Evolutionary conservation across 2,113 vertebrate genomes (phyloP), one percentile per base, ranked within the genome.

Genomic region (Saguinus imperator): DNA sequence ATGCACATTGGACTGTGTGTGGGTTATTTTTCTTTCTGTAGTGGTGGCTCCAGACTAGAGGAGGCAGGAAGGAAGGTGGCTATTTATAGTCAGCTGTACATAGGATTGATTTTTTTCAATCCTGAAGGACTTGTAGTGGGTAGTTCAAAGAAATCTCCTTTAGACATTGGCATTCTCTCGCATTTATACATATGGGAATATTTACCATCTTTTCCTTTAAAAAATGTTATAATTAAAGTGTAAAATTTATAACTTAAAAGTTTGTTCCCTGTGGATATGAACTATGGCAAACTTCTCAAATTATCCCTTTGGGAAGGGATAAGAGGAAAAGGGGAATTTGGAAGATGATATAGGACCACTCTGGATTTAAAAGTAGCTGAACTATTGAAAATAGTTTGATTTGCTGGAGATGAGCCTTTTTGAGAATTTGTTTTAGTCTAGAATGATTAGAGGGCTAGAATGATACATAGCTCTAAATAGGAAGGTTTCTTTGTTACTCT

Each of bases 51-150:
- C 79, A 80, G 80, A 50, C 79, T 45, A 35, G 55, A 94, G 87
- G 75, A 85, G 86, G 80, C 96, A 95, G 96, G 96, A 92, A 97
- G 94, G 90, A 94, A 80, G 48, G 70, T 75, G 57, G 86, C 50
- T 98, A 92, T 97, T 98, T 96, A 96, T 97, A 95, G 95, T 75
- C 43, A 29, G 55, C 92, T 93, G 75, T 72, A 89, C 94, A 79
- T 43, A 83, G 94, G 95, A 95, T 97, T 55, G 82, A 91, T 93
- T 91, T 97, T 64, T 97, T 95, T 90, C 57, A 70, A 27, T 96
- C 79, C 75, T 43, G n/a, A 89, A 93, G 89, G 77, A 91, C 88
- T 95, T 68, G 66, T 0, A 61, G 81, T 1, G 1, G n/a, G 45
- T 75, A 66, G 79, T 96, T 89, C 57, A 61, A 89, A 94, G 95